Evolutionary conservation across 2,888 invertebrate species (phyloP).

Genomic region (Phania funesta): DNA sequence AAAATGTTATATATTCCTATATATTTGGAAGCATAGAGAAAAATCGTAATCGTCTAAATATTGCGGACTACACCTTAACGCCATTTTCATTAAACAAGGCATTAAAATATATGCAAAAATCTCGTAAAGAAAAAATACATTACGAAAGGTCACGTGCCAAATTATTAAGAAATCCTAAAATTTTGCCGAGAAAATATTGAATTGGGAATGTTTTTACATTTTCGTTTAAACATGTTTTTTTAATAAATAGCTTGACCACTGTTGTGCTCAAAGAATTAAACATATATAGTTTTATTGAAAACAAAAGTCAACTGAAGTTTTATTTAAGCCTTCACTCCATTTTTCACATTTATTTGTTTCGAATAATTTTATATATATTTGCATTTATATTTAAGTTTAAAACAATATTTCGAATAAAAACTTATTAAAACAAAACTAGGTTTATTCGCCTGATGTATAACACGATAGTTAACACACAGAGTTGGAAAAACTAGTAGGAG

Average conservation of each 20-base stretch:
- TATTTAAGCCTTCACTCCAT: neutral
- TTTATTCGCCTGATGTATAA: constrained; percentile 53
- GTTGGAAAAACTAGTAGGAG: neutral
- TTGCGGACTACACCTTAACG: constrained; percentile 88
- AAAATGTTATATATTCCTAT: constrained; percentile 83
- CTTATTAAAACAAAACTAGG: constrained; percentile 44
- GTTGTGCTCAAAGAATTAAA: neutral
- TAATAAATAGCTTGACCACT: neutral
- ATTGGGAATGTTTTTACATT: neutral
- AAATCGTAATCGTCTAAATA: constrained; percentile 82
- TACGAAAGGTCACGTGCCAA: neutral
- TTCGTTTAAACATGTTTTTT: neutral
- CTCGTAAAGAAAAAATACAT: constrained; percentile 33
- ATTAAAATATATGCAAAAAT: constrained; percentile 30
- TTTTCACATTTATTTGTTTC: neutral
- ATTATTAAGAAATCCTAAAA: constrained; percentile 7
- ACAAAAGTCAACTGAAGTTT: constrained; percentile 20
- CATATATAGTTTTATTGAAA: constrained; percentile 29
- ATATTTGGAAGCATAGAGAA: constrained; percentile 86
- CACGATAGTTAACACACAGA: constrained; percentile 36
- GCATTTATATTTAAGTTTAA: neutral
- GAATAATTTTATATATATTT: neutral
- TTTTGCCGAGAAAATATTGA: constrained; percentile 30
- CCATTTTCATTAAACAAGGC: constrained; percentile 80
- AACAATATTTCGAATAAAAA: constrained; percentile 25